Base-by-base conservation (phyloP, 2,888 invertebrate genomes). In the Agrotis segetum region DNA sequence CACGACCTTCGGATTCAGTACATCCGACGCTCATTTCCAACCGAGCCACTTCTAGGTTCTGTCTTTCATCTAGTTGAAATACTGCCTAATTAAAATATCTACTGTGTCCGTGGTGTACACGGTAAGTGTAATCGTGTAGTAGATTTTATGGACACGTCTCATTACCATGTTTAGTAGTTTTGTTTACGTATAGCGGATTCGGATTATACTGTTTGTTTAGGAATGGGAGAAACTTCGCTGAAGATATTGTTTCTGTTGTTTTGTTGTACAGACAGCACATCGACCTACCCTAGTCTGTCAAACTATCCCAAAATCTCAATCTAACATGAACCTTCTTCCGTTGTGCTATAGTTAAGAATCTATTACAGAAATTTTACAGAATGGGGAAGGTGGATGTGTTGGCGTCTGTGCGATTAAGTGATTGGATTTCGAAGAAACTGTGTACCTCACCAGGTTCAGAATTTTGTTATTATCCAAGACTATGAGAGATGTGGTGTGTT, bases 91-190 rank as follows among this genome's bases (percentile, higher is more conserved):
- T 40, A 40, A 40, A 40, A 40, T 40, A 1, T 40, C 40, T 40
- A 11, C 40, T 11, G 40, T 40, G 40, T 40, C 40, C 40, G 40
- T 40, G 34, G 29, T 34, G 40, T 56, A 58, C 34, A 19, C 34
- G 24, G 47, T 44, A 53, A 24, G 13, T 21, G 67, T 60, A 63
- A 69, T 76, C 5, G 34, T 40, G 47, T 65, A 46, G 55, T 68
- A 29, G 40, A 49, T 66, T 68, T 77, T 77, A 74, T 81, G 67
- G 52, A 29, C 46, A 52, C 50, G 44, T 29, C 58, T 40, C 69
- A 81, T 81, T 81, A 72, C 61, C 77, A 80, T 80, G 44, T 72
- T 67, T 67, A 80, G 65, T 67, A 76, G 68, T 61, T 76, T 67
- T 76, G 69, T 80, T 80, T 80, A 29, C 63, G 75, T 44, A 67